Base-by-base conservation (phyloP, 1,140 invertebrate genomes). In the Drosophila burlai region DNA sequence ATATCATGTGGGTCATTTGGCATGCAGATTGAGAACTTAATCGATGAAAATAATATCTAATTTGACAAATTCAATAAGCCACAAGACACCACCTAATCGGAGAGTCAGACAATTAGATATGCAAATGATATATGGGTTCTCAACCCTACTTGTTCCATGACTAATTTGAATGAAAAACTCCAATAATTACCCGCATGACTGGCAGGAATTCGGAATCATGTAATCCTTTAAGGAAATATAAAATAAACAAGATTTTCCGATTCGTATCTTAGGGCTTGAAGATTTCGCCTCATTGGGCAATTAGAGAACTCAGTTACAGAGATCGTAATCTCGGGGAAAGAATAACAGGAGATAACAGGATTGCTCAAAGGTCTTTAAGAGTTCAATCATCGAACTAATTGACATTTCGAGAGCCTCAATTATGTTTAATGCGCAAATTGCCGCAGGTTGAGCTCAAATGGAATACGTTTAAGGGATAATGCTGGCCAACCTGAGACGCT, bases 1-100 rank as follows among this genome's bases (percentile, higher is more conserved):
- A 21, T 54, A 62, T 63, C 63, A 87, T 89, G 84, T 89, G 84
- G 84, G 84, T 89, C 54, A 89, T 89, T 89, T 81, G 54, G 75
- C 74, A 89, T 89, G 84, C 84, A 89, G 81, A 89, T 90, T 84
- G 74, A 89, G 81, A 76, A 90, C 84, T 89, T 71, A 81, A 84
- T 89, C 83, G 67, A 50, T 31, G 29, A 2, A 73, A 72, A 45
- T 45, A 75, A 84, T 89, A 79, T 79, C 81, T 38, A 84, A 87
- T 81, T 84, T 76, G 84, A 87, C 77, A 84, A 68, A 84, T 68
- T 76, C 66, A 72, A 73, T 63, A 76, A 45, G 26, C 69, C 74
- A 26, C 67, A 80, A 83, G 68, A 71, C 47, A 61, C 49, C 15
- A 46, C 34, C 42, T 52, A 66, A 76, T 64, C 52, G 65, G 46